A percentile compares a stretch with the other conserved stretches of the same genome.
Conservation (phyloP, 2,888 invertebrate species). For the Poecilobothrus nobilitatus region DNA sequence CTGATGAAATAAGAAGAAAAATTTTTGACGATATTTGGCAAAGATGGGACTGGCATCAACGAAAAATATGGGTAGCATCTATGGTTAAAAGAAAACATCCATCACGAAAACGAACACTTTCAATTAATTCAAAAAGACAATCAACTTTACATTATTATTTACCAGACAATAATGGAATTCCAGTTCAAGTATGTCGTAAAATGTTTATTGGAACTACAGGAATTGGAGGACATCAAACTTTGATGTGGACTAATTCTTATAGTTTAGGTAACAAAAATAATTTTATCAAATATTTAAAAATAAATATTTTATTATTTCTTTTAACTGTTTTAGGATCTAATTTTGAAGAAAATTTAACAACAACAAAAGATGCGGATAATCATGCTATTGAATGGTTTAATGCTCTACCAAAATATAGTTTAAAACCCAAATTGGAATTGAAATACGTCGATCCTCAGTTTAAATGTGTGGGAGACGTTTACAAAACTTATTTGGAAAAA, state of each 20-base stretch:
- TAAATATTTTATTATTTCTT: too few species aligned
- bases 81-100: neutral
- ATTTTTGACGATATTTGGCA: conserved; percentile 10
- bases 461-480: neutral
- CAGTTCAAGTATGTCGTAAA: conserved; percentile 10
- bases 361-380: neutral
- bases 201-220: conserved; percentile 10
- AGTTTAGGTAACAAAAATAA: neutral
- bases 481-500: neutral
- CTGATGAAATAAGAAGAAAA: neutral
- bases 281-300: too few species aligned
- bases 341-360: neutral
- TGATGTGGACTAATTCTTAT: conserved; percentile 4
- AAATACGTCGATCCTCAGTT: conserved; percentile 3
- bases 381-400: conserved; percentile 9
- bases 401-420: neutral
- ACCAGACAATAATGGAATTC: conserved; percentile 7
- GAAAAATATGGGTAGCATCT: neutral
- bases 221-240: neutral
- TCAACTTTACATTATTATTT: conserved; percentile 5
- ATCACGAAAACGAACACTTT: neutral
- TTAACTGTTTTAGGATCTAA: neutral
- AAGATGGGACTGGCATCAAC: conserved; percentile 10
- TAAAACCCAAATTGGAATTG: neutral
- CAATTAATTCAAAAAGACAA: neutral